Evolutionary conservation across 2,888 invertebrate genomes (phyloP).

Genomic region (Malachius bipustulatus): DNA sequence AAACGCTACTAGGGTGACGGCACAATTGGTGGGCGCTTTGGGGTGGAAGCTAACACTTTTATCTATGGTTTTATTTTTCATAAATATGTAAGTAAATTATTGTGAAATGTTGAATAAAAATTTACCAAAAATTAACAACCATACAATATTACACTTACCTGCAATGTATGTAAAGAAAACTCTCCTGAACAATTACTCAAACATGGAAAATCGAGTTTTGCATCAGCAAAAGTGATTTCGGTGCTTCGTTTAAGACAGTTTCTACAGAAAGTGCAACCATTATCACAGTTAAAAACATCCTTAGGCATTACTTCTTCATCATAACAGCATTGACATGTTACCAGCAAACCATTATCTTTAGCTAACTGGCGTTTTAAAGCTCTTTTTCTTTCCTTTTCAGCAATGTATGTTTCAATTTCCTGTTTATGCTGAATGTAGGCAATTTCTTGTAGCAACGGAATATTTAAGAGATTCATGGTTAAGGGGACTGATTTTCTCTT

Average conservation of each 20-base stretch:
- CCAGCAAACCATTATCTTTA: conserved; percentile 31
- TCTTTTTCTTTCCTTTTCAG: conserved; percentile 19
- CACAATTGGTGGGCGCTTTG: too few species aligned
- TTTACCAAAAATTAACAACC: too few species aligned
- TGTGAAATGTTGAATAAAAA: too few species aligned
- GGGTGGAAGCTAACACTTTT: too few species aligned
- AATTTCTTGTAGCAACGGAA: conserved; percentile 32
- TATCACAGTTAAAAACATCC: conserved; percentile 34
- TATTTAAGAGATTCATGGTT: conserved; percentile 25
- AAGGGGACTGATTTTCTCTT: conserved; percentile 13
- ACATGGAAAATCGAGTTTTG: conserved; percentile 37
- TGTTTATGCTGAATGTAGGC: conserved; percentile 28
- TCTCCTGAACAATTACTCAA: conserved; percentile 31
- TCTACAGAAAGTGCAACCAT: conserved; percentile 38
- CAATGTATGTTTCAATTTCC: conserved; percentile 25
- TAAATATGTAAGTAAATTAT: too few species aligned
- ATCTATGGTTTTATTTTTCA: too few species aligned
- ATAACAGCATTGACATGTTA: conserved; percentile 43
- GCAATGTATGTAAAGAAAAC: conserved; percentile 30
- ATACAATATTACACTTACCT: too few species aligned
- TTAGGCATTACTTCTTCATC: conserved; percentile 40
- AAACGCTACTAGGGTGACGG: too few species aligned
- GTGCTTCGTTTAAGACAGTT: conserved; percentile 34
- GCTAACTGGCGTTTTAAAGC: conserved; percentile 25
- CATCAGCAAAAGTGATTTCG: conserved; percentile 35